phyloP scores from a whole-genome alignment of 2,797 vertebrate genomes.

The Spondyliosoma cantharus region DNA sequence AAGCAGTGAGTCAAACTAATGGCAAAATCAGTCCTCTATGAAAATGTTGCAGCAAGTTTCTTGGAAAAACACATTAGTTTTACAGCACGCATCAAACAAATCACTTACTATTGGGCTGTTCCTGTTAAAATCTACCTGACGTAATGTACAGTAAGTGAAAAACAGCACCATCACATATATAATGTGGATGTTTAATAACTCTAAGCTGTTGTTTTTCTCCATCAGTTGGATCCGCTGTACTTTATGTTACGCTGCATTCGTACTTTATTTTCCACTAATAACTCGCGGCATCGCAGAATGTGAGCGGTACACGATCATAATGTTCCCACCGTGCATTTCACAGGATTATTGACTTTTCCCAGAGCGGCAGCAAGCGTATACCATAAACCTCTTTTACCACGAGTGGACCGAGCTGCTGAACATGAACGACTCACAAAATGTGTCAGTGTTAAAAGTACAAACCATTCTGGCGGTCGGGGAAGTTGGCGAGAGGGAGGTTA shows the following conservation, averaged over 20 bases:
- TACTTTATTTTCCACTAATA: constrained; percentile 47
- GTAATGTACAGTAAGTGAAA: background rate
- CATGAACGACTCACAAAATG: constrained; percentile 41
- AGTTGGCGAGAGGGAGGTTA: background rate
- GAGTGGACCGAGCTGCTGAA: constrained; percentile 7
- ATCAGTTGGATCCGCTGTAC: background rate
- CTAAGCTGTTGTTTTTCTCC: constrained; percentile 38
- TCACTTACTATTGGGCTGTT: background rate
- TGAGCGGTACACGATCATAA: constrained; percentile 42
- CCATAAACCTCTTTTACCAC: constrained; percentile 39
- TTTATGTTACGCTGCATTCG: background rate
- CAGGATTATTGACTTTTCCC: constrained; percentile 54
- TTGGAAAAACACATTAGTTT: background rate
- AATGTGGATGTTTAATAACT: constrained; percentile 8
- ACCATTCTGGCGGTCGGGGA: constrained; percentile 28
- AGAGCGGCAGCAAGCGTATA: constrained; percentile 28
- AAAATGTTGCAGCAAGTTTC: constrained; percentile 6
- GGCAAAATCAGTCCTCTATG: background rate
- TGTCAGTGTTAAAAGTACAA: constrained; percentile 13
- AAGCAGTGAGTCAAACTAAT: constrained; percentile 3
- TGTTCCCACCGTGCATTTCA: constrained; percentile 57
- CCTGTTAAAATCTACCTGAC: background rate
- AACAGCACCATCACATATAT: background rate
- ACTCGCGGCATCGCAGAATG: constrained; percentile 27
- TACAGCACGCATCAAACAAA: background rate